phyloP scores from a whole-genome alignment of 2,888 invertebrate species.

The Trypoxylon attenuatum region DNA sequence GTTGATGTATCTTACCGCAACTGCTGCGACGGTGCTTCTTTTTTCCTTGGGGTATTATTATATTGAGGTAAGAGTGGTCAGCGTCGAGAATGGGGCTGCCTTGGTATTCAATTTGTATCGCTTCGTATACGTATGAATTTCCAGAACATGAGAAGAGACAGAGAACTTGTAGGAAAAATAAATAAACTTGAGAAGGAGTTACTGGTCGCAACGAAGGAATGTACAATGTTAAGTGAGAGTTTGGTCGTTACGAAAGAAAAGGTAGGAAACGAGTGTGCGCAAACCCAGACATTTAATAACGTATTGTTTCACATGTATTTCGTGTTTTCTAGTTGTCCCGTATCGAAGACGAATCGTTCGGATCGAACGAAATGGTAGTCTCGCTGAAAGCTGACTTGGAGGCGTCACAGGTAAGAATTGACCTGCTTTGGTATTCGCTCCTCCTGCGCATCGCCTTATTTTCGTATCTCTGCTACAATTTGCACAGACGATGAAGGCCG shows the following conservation, averaged over 20 bases:
- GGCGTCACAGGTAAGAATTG: slow-evolving; percentile 71
- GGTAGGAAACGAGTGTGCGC: slow-evolving; percentile 57
- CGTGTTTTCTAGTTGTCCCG: slow-evolving; percentile 32
- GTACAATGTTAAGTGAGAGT: slow-evolving; percentile 77
- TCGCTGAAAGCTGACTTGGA: slow-evolving; percentile 81
- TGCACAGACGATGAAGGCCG: slow-evolving; percentile 72
- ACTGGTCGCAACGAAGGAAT: slow-evolving; percentile 77
- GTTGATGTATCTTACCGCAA: slow-evolving; percentile 79
- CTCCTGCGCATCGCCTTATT: too few relatives aligned
- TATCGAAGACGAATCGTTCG: slow-evolving; percentile 82
- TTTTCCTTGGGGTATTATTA: slow-evolving; percentile 87
- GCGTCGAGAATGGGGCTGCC: neutral
- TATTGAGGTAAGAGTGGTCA: slow-evolving; percentile 77
- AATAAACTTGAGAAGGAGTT: slow-evolving; percentile 81
- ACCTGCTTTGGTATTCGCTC: too few relatives aligned
- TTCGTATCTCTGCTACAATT: too few relatives aligned
- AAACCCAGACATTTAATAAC: neutral
- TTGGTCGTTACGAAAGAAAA: slow-evolving; percentile 69
- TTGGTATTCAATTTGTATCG: slow-evolving; percentile 11
- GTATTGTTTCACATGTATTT: neutral
- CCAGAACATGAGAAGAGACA: slow-evolving; percentile 81
- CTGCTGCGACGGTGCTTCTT: slow-evolving; percentile 83
- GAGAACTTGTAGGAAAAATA: slow-evolving; percentile 81
- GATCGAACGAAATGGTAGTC: slow-evolving; percentile 83
- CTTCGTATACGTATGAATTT: neutral